These are phyloP conservation scores for Tinea semifulvella DNA, from an alignment of 2,888 invertebrate species.

Conservation along the genomic window DNA sequence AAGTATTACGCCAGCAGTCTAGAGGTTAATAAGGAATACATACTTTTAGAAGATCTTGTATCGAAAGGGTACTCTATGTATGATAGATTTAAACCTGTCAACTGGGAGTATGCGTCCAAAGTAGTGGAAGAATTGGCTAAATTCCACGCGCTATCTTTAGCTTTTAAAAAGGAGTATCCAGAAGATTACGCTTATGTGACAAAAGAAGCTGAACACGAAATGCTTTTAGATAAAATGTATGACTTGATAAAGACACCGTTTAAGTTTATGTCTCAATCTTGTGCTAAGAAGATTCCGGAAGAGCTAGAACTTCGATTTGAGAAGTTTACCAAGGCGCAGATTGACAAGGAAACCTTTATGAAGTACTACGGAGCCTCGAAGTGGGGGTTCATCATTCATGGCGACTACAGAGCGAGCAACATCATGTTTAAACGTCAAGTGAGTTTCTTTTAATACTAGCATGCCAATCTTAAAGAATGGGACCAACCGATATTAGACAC, in stretches of 20 bases:
- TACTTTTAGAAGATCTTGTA: conserved; percentile 17
- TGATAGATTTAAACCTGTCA: conserved; percentile 12
- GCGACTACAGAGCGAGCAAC: conserved; percentile 18
- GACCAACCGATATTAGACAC: too few species aligned
- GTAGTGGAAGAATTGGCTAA: conserved; percentile 17
- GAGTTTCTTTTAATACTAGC: conserved; percentile 6
- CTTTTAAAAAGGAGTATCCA: conserved; percentile 13
- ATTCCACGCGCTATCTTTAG: conserved; percentile 18
- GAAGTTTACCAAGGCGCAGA: conserved; percentile 9
- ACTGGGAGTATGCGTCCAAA: conserved; percentile 18
- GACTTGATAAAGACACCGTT: conserved; percentile 7
- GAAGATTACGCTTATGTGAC: conserved; percentile 11
- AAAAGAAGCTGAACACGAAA: conserved; percentile 16
- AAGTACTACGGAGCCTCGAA: conserved; percentile 9
- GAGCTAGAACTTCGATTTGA: conserved; percentile 9
- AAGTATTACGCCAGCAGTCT: conserved; percentile 15
- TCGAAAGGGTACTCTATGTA: conserved; percentile 13
- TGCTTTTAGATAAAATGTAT: background rate
- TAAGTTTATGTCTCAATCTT: conserved; percentile 9
- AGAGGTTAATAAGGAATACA: conserved; percentile 12
- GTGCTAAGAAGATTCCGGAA: conserved; percentile 10
- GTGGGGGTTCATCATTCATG: conserved; percentile 16
- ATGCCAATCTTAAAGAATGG: background rate
- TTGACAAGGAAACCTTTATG: conserved; percentile 13
- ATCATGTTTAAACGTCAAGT: conserved; percentile 17